Conservation (phyloP, 2,888 invertebrate genomes). For the Arctia plantaginis region DNA sequence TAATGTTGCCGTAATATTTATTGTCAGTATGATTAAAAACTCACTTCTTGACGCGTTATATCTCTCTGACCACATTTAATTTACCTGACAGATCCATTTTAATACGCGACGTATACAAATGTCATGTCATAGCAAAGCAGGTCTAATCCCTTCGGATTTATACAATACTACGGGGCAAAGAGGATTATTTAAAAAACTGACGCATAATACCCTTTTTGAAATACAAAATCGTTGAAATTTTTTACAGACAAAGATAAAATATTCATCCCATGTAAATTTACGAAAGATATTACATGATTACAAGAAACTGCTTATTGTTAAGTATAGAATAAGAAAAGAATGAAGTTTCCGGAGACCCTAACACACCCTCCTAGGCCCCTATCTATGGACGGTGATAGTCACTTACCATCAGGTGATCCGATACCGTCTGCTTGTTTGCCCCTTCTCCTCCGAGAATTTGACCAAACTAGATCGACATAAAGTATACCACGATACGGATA, state of each 20-base stretch:
- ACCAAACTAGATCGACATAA: too few relatives aligned
- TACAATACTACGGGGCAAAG: constrained; percentile 21
- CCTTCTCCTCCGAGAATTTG: too few relatives aligned
- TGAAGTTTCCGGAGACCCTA: background rate
- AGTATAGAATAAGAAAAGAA: background rate
- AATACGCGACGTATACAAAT: constrained; percentile 3
- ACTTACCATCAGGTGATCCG: too few relatives aligned
- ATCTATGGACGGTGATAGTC: too few relatives aligned
- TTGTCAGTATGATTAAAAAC: background rate
- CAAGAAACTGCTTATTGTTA: background rate
- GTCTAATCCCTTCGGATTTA: constrained; percentile 34
- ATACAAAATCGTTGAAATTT: constrained; percentile 3
- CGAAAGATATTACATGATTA: background rate
- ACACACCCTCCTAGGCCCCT: too few relatives aligned
- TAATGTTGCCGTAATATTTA: too few relatives aligned
- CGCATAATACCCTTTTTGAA: constrained; percentile 10
- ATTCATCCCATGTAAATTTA: background rate
- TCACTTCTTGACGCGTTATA: background rate
- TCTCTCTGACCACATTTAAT: background rate
- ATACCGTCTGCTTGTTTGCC: too few relatives aligned
- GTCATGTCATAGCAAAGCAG: constrained; percentile 10
- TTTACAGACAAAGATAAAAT: background rate
- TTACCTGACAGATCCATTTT: background rate
- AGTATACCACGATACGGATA: too few relatives aligned
- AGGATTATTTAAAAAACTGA: constrained; percentile 42